phyloP scores from a whole-genome alignment of 1,140 invertebrate genomes.

The Cardiocondyla obscurior region DNA sequence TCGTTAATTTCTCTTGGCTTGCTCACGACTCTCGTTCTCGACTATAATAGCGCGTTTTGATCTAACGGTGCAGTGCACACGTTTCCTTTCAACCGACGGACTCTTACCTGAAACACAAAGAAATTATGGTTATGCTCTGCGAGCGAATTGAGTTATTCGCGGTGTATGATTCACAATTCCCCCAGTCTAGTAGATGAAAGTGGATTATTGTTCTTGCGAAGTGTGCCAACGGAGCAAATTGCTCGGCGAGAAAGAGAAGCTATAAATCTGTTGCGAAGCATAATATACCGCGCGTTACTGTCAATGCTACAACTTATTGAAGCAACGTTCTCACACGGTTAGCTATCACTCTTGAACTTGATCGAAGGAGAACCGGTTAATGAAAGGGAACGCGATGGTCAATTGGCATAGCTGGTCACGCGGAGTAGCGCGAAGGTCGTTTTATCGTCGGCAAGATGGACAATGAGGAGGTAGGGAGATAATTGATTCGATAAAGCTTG shows the following conservation, averaged over 20 bases:
- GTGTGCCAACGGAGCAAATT: conserved; percentile 13
- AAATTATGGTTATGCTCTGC: conserved; percentile 17
- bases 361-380: conserved; percentile 30
- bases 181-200: conserved; percentile 2
- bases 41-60: neutral
- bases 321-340: neutral
- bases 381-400: conserved; percentile 4
- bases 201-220: neutral
- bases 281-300: neutral
- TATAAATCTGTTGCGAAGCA: neutral
- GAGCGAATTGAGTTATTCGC: conserved; percentile 4
- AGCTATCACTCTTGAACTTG: conserved; percentile 33
- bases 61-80: neutral
- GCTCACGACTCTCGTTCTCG: neutral
- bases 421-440: conserved; percentile 11
- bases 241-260: neutral
- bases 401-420: conserved; percentile 6
- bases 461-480: neutral
- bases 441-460: conserved; percentile 11
- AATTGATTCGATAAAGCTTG: conserved; percentile 1
- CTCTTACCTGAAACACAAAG: conserved; percentile 63
- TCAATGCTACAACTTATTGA: neutral
- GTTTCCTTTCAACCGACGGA: neutral
- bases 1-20: conserved; percentile 48
- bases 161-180: neutral